These are phyloP conservation scores for Idris sp. DNA, from an alignment of 1,140 invertebrate genomes.

Conservation along the genomic window DNA sequence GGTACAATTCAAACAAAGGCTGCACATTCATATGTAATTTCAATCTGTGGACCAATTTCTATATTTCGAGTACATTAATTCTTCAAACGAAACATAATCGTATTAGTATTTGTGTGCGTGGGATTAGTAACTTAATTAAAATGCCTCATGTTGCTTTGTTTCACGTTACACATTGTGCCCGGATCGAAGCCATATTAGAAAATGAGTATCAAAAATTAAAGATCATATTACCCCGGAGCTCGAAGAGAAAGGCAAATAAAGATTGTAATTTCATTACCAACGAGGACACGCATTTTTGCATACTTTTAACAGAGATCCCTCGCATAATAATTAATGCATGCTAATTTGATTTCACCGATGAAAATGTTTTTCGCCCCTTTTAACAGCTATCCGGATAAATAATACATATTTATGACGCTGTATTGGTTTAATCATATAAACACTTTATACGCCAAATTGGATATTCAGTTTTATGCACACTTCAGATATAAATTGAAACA, in stretches of 20 bases:
- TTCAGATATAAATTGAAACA: too few relatives aligned
- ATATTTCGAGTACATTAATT: conserved; percentile 31
- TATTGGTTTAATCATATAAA: too few relatives aligned
- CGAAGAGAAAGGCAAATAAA: conserved; percentile 24
- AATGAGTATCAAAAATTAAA: conserved; percentile 44
- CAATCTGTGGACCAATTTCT: too few relatives aligned
- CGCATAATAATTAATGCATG: neutral
- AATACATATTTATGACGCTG: too few relatives aligned
- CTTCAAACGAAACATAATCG: conserved; percentile 42
- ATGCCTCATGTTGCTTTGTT: conserved; percentile 40
- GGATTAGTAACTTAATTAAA: conserved; percentile 48
- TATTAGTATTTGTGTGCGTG: conserved; percentile 45
- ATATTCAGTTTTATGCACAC: too few relatives aligned
- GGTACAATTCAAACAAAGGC: too few relatives aligned
- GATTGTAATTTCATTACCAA: conserved; percentile 36
- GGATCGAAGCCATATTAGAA: conserved; percentile 50
- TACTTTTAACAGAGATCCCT: neutral
- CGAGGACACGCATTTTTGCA: conserved; percentile 17
- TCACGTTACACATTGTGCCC: conserved; percentile 22
- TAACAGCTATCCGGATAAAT: neutral
- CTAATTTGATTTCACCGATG: conserved; percentile 7
- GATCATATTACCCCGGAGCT: conserved; percentile 27
- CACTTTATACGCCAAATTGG: too few relatives aligned
- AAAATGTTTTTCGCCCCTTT: conserved; percentile 15
- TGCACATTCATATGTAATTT: too few relatives aligned